phyloP scores from a whole-genome alignment of 2,888 invertebrate species.

The Phasia obesa region DNA sequence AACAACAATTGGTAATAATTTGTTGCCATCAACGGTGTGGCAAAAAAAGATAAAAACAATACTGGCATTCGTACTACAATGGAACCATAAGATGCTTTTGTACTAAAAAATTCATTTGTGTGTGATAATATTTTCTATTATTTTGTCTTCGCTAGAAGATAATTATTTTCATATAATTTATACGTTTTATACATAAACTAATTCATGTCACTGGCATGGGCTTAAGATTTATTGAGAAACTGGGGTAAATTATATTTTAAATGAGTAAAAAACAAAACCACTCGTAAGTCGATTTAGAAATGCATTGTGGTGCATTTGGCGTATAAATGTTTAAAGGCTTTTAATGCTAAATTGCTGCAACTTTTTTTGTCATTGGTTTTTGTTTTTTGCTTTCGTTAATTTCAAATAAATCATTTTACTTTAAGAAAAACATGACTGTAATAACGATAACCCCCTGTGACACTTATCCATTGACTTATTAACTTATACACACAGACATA shows the following conservation, averaged over 20 bases:
- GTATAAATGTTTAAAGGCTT: not conserved
- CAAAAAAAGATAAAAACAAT: not conserved
- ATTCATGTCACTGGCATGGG: not conserved
- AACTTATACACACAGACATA: slow-evolving; percentile 29
- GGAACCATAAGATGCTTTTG: slow-evolving; percentile 49
- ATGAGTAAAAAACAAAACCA: not conserved
- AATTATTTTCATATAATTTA: not conserved
- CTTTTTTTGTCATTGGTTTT: not conserved
- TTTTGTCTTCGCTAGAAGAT: not conserved
- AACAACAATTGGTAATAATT: slow-evolving; percentile 59
- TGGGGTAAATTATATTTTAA: slow-evolving; percentile 2
- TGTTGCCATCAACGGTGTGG: slow-evolving; percentile 50
- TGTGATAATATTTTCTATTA: no score
- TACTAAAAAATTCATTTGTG: not conserved
- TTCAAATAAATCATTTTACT: slow-evolving; percentile 59
- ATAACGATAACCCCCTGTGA: slow-evolving; percentile 65
- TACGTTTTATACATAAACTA: not conserved
- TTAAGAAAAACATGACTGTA: slow-evolving; percentile 59
- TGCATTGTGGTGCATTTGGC: not conserved
- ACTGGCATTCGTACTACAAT: slow-evolving; percentile 3
- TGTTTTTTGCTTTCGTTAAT: not conserved
- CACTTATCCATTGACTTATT: slow-evolving; percentile 62
- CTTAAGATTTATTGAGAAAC: slow-evolving; percentile 17
- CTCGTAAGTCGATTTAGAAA: not conserved
- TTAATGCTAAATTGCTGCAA: not conserved